Percentiles rank a stretch among this genome's conserved stretches.
Evolutionary conservation across 2,113 vertebrate genomes (phyloP).

Genomic region (Brevimyrus niger): DNA sequence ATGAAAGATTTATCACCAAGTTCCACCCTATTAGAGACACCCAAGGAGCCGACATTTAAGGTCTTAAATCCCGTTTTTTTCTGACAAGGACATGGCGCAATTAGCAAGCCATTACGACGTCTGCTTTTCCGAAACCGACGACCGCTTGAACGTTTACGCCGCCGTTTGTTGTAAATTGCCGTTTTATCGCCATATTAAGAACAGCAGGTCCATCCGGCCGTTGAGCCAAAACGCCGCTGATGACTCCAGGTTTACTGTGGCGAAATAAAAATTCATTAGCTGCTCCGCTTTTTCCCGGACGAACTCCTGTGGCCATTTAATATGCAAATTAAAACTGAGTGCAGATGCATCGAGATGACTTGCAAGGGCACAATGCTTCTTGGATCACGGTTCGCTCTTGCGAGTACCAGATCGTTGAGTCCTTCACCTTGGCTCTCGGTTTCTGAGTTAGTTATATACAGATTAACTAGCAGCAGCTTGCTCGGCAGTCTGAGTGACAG

Average conservation of each 20-base stretch:
- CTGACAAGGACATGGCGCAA: not conserved
- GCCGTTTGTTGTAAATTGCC: not conserved
- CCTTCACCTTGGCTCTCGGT: not conserved
- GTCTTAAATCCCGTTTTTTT: not conserved
- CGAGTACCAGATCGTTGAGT: not conserved
- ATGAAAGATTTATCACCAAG: not conserved
- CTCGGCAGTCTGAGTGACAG: not conserved
- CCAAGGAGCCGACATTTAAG: not conserved
- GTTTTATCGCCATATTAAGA: not conserved
- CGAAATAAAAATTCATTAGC: constrained; percentile 3
- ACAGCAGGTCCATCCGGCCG: not conserved
- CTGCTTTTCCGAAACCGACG: not conserved
- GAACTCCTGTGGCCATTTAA: not conserved
- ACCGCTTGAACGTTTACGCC: not conserved
- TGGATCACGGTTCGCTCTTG: not conserved
- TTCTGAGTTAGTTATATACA: not conserved
- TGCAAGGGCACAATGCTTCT: not conserved
- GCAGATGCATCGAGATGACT: not conserved
- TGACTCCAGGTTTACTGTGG: not conserved
- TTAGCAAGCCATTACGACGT: not conserved
- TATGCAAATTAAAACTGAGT: not conserved
- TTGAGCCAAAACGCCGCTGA: not conserved
- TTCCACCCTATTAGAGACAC: not conserved
- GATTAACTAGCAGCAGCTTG: not conserved
- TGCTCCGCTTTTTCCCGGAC: not conserved